phyloP scores from a whole-genome alignment of 2,797 vertebrate genomes.

The Xerus rutilus region DNA sequence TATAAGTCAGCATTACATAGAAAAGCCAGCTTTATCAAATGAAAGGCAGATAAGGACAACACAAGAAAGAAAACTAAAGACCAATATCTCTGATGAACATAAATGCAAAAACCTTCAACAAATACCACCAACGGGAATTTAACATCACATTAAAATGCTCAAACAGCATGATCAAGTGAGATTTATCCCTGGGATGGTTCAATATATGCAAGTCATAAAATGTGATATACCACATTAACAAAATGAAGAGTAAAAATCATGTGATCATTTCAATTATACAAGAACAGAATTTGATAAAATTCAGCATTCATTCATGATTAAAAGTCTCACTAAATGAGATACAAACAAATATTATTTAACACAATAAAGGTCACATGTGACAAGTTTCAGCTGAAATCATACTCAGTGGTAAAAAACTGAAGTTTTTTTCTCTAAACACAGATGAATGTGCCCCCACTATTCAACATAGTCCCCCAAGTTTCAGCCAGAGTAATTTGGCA shows the following conservation, averaged over 20 bases:
- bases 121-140: neutral
- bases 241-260: neutral
- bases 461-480: neutral
- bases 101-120: neutral
- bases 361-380: neutral
- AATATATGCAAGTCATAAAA: neutral
- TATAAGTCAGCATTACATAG: neutral
- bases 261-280: neutral
- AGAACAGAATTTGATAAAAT: neutral
- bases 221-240: neutral
- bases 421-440: neutral
- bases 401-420: neutral
- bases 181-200: neutral
- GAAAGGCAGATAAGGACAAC: neutral
- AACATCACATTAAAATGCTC: neutral
- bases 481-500: neutral
- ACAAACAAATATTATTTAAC: neutral
- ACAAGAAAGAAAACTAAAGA: neutral
- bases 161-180: neutral
- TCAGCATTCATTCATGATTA: neutral
- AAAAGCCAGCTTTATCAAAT: neutral
- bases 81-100: neutral
- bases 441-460: neutral
- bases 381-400: neutral
- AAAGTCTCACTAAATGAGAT: neutral